Evolutionary conservation across 2,888 invertebrate genomes (phyloP).

Genomic region (Scaptomyza tumidula): DNA sequence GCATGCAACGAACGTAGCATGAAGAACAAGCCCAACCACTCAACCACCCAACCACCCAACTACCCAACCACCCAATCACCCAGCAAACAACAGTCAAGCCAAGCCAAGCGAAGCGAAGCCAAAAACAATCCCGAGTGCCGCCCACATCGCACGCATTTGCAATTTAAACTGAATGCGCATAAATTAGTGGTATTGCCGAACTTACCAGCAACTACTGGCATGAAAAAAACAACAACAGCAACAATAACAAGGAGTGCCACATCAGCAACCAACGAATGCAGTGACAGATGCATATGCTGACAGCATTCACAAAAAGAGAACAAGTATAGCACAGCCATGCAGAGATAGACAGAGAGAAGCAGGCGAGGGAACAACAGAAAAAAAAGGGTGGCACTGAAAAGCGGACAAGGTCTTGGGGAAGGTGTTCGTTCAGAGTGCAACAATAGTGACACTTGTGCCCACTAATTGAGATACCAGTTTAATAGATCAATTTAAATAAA

Average conservation of each 20-base stretch:
- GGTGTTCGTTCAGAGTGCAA: neutral
- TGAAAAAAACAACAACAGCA: conserved; percentile 3
- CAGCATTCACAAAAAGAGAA: conserved; percentile 8
- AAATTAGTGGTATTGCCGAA: conserved; percentile 70
- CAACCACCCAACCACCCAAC: neutral
- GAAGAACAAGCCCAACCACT: neutral
- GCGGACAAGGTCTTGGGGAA: neutral
- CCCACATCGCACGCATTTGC: conserved; percentile 69
- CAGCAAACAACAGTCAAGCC: neutral
- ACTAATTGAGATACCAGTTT: conserved; percentile 13
- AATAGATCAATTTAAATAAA: neutral
- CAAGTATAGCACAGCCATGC: neutral
- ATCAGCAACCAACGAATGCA: conserved; percentile 15
- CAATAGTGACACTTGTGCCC: neutral
- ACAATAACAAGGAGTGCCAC: conserved; percentile 7
- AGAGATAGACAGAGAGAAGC: too few relatives aligned
- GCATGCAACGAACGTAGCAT: conserved; percentile 12
- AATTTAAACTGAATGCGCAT: conserved; percentile 76
- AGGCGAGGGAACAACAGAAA: too few relatives aligned
- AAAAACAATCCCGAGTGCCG: conserved; percentile 7
- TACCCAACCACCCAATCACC: neutral
- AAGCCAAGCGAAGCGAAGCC: neutral
- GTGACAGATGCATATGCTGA: conserved; percentile 32
- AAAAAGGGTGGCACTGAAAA: neutral
- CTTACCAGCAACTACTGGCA: conserved; percentile 31